Conservation (phyloP, 2,888 invertebrate genomes). For the Portevinia maculata region DNA sequence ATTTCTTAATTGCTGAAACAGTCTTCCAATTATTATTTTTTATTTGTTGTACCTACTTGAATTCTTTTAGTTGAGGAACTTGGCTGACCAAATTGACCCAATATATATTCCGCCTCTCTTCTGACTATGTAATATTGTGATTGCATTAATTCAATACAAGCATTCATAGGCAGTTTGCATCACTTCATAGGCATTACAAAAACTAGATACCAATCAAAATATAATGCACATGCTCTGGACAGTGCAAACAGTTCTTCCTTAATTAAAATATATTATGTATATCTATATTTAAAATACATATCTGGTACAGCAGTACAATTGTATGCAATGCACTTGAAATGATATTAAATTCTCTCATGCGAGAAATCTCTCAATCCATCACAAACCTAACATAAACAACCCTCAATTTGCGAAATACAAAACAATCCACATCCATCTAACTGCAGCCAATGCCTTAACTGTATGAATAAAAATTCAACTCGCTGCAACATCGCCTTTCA, state of each 20-base stretch:
- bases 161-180: not conserved
- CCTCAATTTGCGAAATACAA: constrained; percentile 12
- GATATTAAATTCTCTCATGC: constrained; percentile 20
- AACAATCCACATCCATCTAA: not conserved
- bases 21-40: no score
- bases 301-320: constrained; percentile 9
- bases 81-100: not conserved
- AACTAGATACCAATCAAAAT: constrained; percentile 20
- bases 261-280: constrained; percentile 19
- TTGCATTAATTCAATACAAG: no score
- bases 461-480: not conserved
- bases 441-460: constrained; percentile 1
- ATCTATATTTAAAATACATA: constrained; percentile 28
- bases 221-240: not conserved
- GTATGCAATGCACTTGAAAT: constrained; percentile 20
- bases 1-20: no score
- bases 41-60: no score
- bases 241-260: not conserved
- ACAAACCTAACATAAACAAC: constrained; percentile 5
- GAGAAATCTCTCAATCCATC: constrained; percentile 28
- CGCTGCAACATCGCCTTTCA: not conserved
- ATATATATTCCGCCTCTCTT: no score
- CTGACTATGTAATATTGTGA: no score
- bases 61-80: no score
- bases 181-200: not conserved